These are phyloP conservation scores for Temnothorax curvispinosus DNA, from an alignment of 1,140 invertebrate species.

Conservation along the genomic window DNA sequence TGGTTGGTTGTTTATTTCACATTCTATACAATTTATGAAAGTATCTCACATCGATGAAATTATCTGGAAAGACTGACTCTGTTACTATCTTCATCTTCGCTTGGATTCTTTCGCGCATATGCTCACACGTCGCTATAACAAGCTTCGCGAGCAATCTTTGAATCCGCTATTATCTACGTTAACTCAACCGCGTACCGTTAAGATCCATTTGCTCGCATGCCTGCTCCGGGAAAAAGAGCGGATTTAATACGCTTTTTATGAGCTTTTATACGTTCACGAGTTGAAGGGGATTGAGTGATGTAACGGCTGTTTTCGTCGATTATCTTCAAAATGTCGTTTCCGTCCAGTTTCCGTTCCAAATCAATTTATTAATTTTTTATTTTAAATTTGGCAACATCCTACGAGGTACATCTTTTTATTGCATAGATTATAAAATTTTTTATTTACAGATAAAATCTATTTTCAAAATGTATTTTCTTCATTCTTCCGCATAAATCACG, in stretches of 20 bases:
- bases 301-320: slow-evolving; percentile 3
- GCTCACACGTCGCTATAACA: slow-evolving; percentile 27
- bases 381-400: slow-evolving; percentile 7
- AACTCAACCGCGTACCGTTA: slow-evolving; percentile 62
- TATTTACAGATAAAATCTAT: neutral
- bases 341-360: neutral
- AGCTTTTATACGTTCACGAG: slow-evolving; percentile 8
- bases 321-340: neutral
- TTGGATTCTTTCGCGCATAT: neutral
- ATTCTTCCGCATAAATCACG: neutral
- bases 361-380: neutral
- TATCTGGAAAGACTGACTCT: slow-evolving; percentile 7
- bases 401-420: neutral
- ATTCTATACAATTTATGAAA: neutral
- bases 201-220: slow-evolving; percentile 52
- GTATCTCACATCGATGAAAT: neutral
- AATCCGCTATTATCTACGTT: slow-evolving; percentile 56
- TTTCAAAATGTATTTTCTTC: neutral
- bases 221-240: slow-evolving; percentile 7
- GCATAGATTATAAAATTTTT: neutral
- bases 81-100: slow-evolving; percentile 2
- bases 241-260: slow-evolving; percentile 47
- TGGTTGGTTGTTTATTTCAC: neutral
- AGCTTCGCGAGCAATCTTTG: slow-evolving; percentile 33
- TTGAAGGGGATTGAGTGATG: neutral